Base-by-base conservation (phyloP, 2,888 invertebrate species). In the Temnothorax ravouxi region DNA sequence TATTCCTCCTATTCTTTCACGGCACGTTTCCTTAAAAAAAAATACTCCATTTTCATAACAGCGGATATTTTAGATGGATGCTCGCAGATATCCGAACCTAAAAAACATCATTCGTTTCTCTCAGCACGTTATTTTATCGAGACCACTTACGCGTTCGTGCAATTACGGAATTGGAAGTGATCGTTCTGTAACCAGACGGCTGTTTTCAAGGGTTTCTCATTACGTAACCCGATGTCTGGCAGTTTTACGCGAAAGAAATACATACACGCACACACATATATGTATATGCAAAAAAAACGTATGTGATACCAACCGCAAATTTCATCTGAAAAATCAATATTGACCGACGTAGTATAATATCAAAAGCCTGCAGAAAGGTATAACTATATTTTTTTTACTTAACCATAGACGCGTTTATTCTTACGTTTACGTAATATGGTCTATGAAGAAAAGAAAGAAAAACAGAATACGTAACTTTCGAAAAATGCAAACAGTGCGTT, bases 301-400 rank as follows among this genome's bases (percentile, higher is more conserved):
- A 5, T 34, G n/a, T 34, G 29, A 66, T 66, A 62, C 6, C n/a
- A 9, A 38, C 8, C 11, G 54, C 44, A 59, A 77, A 59, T 59
- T 47, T 79, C 25, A 38, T 52, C 21, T 15, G n/a, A 9, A 64
- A 69, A 79, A 59, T 79, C 18, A 59, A 69, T 25, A 79, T 69
- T 66, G 66, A 69, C 21, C 18, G 18, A 47, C 9, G 41, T 34
- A 34, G 41, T 3, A 21, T n/a, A 47, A 64, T 41, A 52, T 61
- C 25, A 64, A 64, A 64, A 64, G 11, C 2, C 21, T 38, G 41
- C n/a, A n/a, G 38, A 54, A 18, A 29, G 21, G 25, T 18, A 56
- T 5, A n/a, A 11, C 15, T 21, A 25, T 29, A 13, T 74, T 64
- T 66, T 76, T 76, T 77, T 25, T 29, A 6, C 29, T 50, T 34